phyloP scores from a whole-genome alignment of 2,113 vertebrate species.

The Mus musculus region GRCm39 chr5:121676501-121677000 shows the following conservation, averaged over 20 bases:
- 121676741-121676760: conserved; percentile 22
- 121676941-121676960: conserved; percentile 10
- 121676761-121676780: conserved; percentile 24
- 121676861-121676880: background rate
- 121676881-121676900: background rate
- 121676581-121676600: background rate
- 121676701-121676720: background rate
- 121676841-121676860: background rate
- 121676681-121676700: background rate
- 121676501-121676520: conserved; percentile 98
- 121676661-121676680: background rate
- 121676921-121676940: background rate
- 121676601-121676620: background rate
- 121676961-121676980: background rate
- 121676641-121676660: background rate
- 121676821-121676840: conserved; percentile 21
- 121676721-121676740: background rate
- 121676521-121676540: conserved; percentile 97
- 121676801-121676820: conserved; percentile 55
- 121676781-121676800: conserved; percentile 52
- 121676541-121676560: conserved; percentile 96
- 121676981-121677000: conserved; percentile 23
- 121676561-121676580: conserved; percentile 81
- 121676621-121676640: background rate
- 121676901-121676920: background rate